phyloP scores from a whole-genome alignment of 2,113 vertebrate species.

The Istiophorus platypterus region DNA sequence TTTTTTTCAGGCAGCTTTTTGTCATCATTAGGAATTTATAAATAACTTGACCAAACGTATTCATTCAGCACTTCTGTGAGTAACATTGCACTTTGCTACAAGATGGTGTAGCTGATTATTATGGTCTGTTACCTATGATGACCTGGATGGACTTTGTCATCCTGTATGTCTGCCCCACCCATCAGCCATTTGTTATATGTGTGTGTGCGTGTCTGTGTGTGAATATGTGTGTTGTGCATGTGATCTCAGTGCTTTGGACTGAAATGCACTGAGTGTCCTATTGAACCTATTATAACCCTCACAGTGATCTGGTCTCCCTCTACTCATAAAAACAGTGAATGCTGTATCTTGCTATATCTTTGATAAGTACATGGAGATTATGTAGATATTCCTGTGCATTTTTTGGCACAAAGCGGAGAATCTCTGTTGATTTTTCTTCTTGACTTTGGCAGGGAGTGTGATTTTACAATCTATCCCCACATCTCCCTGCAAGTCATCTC shows the following conservation, averaged over 20 bases:
- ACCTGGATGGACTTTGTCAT: constrained; percentile 17
- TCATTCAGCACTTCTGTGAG: background rate
- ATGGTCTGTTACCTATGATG: constrained; percentile 19
- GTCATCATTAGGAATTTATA: too few relatives aligned
- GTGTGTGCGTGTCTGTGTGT: constrained; percentile 4
- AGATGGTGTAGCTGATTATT: constrained; percentile 32
- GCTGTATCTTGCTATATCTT: background rate
- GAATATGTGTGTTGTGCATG: too few relatives aligned
- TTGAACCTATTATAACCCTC: constrained; percentile 2
- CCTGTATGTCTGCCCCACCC: constrained; percentile 21
- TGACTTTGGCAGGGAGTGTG: background rate
- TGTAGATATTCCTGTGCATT: background rate
- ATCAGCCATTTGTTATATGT: constrained; percentile 3
- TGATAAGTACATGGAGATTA: background rate
- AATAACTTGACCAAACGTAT: too few relatives aligned
- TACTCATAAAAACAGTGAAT: constrained; percentile 21
- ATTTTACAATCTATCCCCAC: background rate
- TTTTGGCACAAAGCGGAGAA: background rate
- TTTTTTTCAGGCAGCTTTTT: background rate
- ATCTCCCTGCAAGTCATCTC: constrained; percentile 11
- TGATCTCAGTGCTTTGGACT: constrained; percentile 32
- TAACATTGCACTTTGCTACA: background rate
- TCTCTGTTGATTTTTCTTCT: background rate
- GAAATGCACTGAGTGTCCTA: constrained; percentile 28
- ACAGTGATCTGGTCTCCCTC: constrained; percentile 48